phyloP scores from a whole-genome alignment of 2,888 invertebrate species.

The Pycnomerus fuliginosus region DNA sequence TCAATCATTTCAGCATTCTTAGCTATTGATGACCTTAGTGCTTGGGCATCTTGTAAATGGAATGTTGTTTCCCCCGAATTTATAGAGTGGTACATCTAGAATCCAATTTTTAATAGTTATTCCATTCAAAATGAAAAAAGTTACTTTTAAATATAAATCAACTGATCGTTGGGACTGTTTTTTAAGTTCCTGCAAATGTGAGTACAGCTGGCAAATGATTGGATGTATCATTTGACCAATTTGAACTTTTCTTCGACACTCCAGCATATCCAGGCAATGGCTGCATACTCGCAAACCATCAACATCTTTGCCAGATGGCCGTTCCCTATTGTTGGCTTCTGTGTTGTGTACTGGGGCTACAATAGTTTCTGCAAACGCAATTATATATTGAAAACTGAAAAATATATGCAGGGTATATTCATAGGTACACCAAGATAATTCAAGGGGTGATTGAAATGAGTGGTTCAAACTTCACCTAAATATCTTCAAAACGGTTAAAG shows the following conservation, averaged over 20 bases:
- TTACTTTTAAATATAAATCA: slow-evolving; percentile 65
- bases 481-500: no score
- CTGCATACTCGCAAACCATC: slow-evolving; percentile 70
- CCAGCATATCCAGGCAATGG: slow-evolving; percentile 79
- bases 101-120: slow-evolving; percentile 8
- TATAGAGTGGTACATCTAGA: slow-evolving; percentile 63
- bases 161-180: slow-evolving; percentile 68
- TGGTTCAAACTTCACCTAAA: no score
- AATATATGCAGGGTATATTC: not conserved
- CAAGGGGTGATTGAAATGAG: no score
- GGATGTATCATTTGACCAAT: slow-evolving; percentile 80
- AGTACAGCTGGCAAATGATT: slow-evolving; percentile 77
- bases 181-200: slow-evolving; percentile 75
- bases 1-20: slow-evolving; percentile 88
- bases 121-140: slow-evolving; percentile 47
- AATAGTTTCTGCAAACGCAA: slow-evolving; percentile 47
- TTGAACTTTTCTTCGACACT: slow-evolving; percentile 74
- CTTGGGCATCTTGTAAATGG: slow-evolving; percentile 79
- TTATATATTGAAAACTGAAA: not conserved
- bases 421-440: no score
- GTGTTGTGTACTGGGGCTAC: slow-evolving; percentile 45
- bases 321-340: slow-evolving; percentile 37
- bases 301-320: slow-evolving; percentile 45
- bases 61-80: slow-evolving; percentile 90
- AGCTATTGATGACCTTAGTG: slow-evolving; percentile 78